These are phyloP conservation scores for Trypoxylus dichotomus DNA, from an alignment of 1,140 invertebrate genomes.

Conservation along the genomic window DNA sequence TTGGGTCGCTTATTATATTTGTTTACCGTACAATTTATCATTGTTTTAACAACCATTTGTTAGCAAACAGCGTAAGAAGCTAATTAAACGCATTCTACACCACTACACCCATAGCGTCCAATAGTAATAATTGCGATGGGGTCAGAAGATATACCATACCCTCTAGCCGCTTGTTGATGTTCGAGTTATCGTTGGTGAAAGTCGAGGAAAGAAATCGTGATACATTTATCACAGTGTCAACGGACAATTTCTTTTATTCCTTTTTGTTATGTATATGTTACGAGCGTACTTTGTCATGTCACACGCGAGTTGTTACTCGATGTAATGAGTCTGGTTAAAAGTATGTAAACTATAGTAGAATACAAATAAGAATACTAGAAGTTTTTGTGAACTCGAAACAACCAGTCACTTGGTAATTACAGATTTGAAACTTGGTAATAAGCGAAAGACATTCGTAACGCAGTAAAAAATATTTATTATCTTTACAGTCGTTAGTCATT, in stretches of 20 bases:
- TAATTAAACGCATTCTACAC: background rate
- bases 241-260: background rate
- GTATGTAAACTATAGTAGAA: background rate
- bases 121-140: background rate
- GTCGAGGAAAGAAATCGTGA: background rate
- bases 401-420: too few relatives aligned
- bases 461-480: too few relatives aligned
- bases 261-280: background rate
- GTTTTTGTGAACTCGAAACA: background rate
- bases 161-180: background rate
- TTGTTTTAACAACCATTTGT: constrained; percentile 13
- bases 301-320: background rate
- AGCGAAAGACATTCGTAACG: too few relatives aligned
- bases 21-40: constrained; percentile 3
- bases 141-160: background rate
- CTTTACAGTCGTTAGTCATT: too few relatives aligned
- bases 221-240: background rate
- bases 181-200: background rate
- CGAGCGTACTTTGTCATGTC: background rate
- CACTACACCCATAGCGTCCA: background rate
- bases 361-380: background rate
- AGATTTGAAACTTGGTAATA: too few relatives aligned
- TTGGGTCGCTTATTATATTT: background rate
- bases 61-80: background rate
- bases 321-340: background rate